Conservation (phyloP, 2,888 invertebrate genomes). For the Drosophila algonquin region DNA sequence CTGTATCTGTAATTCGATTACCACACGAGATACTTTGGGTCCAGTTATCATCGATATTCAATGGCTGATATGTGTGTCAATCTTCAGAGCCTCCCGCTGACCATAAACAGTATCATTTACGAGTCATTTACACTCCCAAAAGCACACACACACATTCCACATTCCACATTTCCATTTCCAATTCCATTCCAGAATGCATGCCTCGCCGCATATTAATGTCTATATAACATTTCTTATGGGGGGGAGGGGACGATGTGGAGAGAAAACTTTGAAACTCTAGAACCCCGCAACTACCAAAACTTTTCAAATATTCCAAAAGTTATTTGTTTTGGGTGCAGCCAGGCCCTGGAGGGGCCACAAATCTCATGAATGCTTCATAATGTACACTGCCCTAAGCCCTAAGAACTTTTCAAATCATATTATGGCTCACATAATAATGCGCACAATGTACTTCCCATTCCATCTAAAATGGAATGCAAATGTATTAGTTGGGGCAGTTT, state of each 20-base stretch:
- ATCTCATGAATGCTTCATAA: constrained; percentile 20
- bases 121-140: constrained; percentile 26
- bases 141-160: neutral
- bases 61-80: constrained; percentile 5
- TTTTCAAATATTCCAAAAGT: constrained; percentile 24
- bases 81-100: constrained; percentile 33
- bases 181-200: constrained; percentile 47
- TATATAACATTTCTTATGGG: constrained; percentile 24
- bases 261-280: constrained; percentile 10
- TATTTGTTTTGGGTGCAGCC: constrained; percentile 14
- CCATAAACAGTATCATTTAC: constrained; percentile 42
- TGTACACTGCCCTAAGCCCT: neutral
- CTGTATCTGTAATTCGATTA: constrained; percentile 51
- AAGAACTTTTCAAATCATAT: constrained; percentile 25
- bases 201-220: constrained; percentile 28
- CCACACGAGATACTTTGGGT: constrained; percentile 30
- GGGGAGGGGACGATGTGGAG: neutral
- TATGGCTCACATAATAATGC: constrained; percentile 10
- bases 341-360: neutral
- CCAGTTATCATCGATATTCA: constrained; percentile 7
- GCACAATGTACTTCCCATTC: neutral
- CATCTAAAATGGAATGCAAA: neutral
- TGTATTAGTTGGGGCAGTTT: neutral
- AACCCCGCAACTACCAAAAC: constrained; percentile 26
- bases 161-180: constrained; percentile 20